Evolutionary conservation across 2,113 vertebrate species (phyloP).

Genomic region (Microtus montanus): DNA sequence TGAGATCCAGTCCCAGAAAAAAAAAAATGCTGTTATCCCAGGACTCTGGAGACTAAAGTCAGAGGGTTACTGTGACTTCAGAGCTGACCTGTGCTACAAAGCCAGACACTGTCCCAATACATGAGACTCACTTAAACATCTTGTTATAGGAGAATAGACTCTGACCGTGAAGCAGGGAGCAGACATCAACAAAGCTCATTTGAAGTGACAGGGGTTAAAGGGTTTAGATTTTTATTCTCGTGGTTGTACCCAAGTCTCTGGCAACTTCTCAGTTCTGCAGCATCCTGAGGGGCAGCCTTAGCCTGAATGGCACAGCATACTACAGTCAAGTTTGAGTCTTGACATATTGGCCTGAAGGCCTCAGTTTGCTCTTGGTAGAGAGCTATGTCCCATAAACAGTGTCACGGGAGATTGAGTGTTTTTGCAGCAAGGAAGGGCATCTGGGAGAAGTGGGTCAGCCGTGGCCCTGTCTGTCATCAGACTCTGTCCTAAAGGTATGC

Average conservation of each 20-base stretch:
- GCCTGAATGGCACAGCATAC: not conserved
- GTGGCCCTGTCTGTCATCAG: not conserved
- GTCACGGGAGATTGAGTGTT: not conserved
- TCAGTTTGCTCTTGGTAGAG: constrained; percentile 24
- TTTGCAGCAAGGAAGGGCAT: not conserved
- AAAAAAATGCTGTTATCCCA: not conserved
- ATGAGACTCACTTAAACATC: not conserved
- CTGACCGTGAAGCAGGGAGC: not conserved
- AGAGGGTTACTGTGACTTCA: not conserved
- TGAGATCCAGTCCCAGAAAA: not conserved
- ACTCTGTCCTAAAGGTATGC: not conserved
- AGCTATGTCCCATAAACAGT: not conserved
- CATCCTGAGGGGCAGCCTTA: not conserved
- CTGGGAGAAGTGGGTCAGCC: constrained; percentile 34
- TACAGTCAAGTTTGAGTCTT: not conserved
- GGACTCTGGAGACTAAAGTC: not conserved
- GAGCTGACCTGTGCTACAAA: not conserved
- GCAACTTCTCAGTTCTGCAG: not conserved
- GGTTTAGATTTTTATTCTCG: not conserved
- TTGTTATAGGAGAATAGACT: not conserved
- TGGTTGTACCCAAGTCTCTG: not conserved
- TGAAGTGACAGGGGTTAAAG: not conserved
- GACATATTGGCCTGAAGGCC: not conserved
- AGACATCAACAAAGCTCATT: not conserved
- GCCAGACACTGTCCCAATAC: not conserved